phyloP scores from a whole-genome alignment of 2,888 invertebrate genomes.

The Drosophila seclusa region DNA sequence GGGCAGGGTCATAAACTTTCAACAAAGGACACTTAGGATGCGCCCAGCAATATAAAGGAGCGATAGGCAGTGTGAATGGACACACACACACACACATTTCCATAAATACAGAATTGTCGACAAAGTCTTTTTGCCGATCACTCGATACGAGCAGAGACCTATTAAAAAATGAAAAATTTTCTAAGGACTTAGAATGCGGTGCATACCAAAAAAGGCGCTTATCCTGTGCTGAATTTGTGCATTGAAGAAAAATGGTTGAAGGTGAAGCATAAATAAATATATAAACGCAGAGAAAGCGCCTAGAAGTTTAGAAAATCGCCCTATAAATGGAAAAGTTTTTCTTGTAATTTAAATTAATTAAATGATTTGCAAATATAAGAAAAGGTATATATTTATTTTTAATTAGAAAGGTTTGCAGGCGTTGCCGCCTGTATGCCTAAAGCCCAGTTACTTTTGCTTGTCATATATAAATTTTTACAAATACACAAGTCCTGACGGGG shows the following conservation, averaged over 20 bases:
- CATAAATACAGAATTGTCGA: slow-evolving; percentile 16
- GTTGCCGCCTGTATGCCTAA: slow-evolving; percentile 35
- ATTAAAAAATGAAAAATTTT: slow-evolving; percentile 68
- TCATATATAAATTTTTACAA: background rate
- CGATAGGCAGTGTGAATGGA: slow-evolving; percentile 10
- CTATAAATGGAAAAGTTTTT: fast-evolving
- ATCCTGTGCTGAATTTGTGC: slow-evolving; percentile 41
- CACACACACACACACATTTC: slow-evolving; percentile 2
- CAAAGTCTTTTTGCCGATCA: slow-evolving; percentile 51
- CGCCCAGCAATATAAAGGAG: slow-evolving; percentile 32
- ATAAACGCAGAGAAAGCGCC: too few species aligned
- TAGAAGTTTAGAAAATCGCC: background rate
- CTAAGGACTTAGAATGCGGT: slow-evolving; percentile 57
- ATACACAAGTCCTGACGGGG: slow-evolving; percentile 42
- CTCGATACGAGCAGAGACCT: slow-evolving; percentile 25
- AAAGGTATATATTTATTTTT: background rate
- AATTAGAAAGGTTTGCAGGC: slow-evolving; percentile 30
- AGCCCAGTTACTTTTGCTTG: slow-evolving; percentile 36
- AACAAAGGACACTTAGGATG: slow-evolving; percentile 50
- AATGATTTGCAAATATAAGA: background rate
- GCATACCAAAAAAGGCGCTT: slow-evolving; percentile 72
- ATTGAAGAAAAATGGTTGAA: background rate
- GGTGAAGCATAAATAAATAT: slow-evolving; percentile 34
- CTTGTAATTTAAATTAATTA: background rate
- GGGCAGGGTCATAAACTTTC: slow-evolving; percentile 55